Evolutionary conservation across 2,113 vertebrate genomes (phyloP).

Genomic region (Eleginops maclovinus): DNA sequence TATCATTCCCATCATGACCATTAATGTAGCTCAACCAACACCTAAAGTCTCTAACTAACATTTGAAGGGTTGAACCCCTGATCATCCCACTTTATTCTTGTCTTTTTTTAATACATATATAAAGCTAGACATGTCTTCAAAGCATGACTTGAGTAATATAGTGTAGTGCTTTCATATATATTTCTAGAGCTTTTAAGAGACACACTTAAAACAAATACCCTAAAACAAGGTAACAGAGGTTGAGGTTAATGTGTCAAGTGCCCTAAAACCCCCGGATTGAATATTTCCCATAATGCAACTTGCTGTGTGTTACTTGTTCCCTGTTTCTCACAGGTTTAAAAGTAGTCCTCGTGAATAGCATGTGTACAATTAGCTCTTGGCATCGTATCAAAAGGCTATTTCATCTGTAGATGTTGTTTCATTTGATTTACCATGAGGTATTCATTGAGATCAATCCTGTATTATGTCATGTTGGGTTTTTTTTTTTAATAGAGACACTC

Average conservation of each 20-base stretch:
- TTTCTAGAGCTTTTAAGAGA: not conserved
- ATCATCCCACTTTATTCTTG: not conserved
- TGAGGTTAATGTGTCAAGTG: not conserved
- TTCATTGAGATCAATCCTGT: conserved; percentile 12
- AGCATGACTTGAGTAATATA: not conserved
- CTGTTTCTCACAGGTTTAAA: not conserved
- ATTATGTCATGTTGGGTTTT: conserved; percentile 9
- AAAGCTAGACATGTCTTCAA: not conserved
- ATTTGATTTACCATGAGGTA: not conserved
- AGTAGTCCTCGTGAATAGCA: not conserved
- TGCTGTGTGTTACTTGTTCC: not conserved
- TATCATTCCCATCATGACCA: not conserved
- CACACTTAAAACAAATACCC: not conserved
- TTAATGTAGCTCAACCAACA: not conserved
- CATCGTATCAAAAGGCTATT: not conserved
- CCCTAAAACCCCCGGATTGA: not conserved
- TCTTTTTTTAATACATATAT: not conserved
- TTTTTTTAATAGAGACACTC: too few relatives aligned
- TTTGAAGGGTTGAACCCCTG: not conserved
- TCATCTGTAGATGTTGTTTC: not conserved
- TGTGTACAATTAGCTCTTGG: not conserved
- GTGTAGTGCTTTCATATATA: not conserved
- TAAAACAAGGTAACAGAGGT: not conserved
- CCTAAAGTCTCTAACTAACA: not conserved
- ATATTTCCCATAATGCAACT: not conserved